Conservation (phyloP, 1,140 invertebrate genomes). For the Centruroides sculpturatus region DNA sequence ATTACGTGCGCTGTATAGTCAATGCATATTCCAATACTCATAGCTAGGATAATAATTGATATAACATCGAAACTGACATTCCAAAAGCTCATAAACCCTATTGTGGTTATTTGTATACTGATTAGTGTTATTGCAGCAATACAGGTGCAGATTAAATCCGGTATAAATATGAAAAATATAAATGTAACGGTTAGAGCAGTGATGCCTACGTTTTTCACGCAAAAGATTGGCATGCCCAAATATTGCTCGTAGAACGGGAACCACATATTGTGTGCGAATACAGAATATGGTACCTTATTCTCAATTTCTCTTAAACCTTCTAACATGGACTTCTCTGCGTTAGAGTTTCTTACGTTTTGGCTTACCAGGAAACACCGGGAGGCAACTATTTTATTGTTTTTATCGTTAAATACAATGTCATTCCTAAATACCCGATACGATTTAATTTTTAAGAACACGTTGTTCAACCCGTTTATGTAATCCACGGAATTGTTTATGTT, state of each 20-base stretch:
- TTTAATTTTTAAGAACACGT: slow-evolving; percentile 28
- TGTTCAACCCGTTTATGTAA: slow-evolving; percentile 60
- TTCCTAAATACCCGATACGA: slow-evolving; percentile 46
- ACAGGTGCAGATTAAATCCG: slow-evolving; percentile 76
- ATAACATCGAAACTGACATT: slow-evolving; percentile 87
- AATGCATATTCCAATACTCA: slow-evolving; percentile 95
- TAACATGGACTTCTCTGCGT: slow-evolving; percentile 80
- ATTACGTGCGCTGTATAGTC: slow-evolving; percentile 95
- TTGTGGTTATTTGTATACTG: slow-evolving; percentile 86
- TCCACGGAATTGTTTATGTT: slow-evolving; percentile 53
- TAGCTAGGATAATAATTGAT: slow-evolving; percentile 96
- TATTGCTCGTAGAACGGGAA: slow-evolving; percentile 92
- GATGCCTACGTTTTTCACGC: slow-evolving; percentile 78
- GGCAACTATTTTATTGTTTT: slow-evolving; percentile 55
- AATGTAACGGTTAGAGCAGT: slow-evolving; percentile 88
- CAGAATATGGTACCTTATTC: slow-evolving; percentile 56
- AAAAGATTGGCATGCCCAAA: slow-evolving; percentile 76
- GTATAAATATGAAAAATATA: slow-evolving; percentile 87
- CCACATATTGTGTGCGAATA: slow-evolving; percentile 81
- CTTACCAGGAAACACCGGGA: slow-evolving; percentile 77
- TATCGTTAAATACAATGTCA: slow-evolving; percentile 68
- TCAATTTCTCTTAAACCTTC: slow-evolving; percentile 60
- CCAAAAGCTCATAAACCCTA: slow-evolving; percentile 92
- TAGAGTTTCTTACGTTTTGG: slow-evolving; percentile 72
- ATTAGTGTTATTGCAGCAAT: slow-evolving; percentile 91